phyloP scores from a whole-genome alignment of 53 echinoderm and acorn worm genomes.

The Holothuria leucospilota region DNA sequence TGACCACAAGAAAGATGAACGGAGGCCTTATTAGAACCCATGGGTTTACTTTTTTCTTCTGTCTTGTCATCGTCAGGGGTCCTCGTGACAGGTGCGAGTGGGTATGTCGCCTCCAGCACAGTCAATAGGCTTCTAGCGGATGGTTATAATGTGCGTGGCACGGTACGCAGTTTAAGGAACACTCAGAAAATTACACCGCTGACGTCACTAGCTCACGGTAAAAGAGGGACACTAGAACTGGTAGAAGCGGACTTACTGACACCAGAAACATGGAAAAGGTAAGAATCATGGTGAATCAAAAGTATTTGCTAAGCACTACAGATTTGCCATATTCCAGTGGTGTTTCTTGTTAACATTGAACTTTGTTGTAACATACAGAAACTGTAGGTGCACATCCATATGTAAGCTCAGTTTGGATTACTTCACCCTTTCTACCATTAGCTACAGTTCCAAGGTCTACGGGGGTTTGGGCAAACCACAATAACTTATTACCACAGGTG shows the following conservation, averaged over 20 bases:
- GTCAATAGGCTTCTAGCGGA: slow-evolving; percentile 73
- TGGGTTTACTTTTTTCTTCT: not conserved
- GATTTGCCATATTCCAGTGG: too few relatives aligned
- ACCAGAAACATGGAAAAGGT: slow-evolving; percentile 94
- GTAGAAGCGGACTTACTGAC: slow-evolving; percentile 86
- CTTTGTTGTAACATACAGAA: too few relatives aligned
- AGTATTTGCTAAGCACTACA: too few relatives aligned
- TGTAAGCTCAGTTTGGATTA: too few relatives aligned
- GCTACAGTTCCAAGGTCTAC: too few relatives aligned
- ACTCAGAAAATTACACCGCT: slow-evolving; percentile 78
- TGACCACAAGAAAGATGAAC: too few relatives aligned
- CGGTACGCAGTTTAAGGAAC: slow-evolving; percentile 81
- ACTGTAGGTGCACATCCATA: too few relatives aligned
- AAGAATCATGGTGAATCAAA: not conserved
- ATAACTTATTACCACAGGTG: too few relatives aligned
- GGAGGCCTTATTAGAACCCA: too few relatives aligned
- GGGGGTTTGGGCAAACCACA: too few relatives aligned
- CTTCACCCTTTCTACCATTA: too few relatives aligned
- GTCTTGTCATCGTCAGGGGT: slow-evolving; percentile 61
- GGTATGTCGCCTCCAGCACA: slow-evolving; percentile 77
- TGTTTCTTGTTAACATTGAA: too few relatives aligned
- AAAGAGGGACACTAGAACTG: slow-evolving; percentile 81
- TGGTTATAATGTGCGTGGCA: slow-evolving; percentile 81
- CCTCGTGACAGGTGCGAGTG: slow-evolving; percentile 91
- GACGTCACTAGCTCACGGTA: slow-evolving; percentile 76